A percentile compares a stretch with the other conserved stretches of the same genome.
phyloP scores from a whole-genome alignment of 2,797 vertebrate genomes.

The Hemibagrus guttatus region DNA sequence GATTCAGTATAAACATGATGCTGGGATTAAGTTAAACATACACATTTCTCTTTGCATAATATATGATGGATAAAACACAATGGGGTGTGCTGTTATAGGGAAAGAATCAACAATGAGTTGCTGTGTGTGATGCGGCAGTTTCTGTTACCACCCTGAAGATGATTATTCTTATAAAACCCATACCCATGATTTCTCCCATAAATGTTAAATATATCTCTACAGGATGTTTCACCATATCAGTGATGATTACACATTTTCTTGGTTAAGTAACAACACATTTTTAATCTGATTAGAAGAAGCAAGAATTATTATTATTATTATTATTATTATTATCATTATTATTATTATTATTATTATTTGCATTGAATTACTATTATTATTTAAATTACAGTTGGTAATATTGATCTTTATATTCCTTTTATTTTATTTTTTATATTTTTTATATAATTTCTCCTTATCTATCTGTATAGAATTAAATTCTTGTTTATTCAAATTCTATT shows the following conservation, averaged over 20 bases:
- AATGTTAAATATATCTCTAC: background rate
- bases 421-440: too few species aligned
- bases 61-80: background rate
- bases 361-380: background rate
- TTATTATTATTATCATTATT: background rate
- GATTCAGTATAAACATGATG: constrained; percentile 30
- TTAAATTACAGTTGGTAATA: background rate
- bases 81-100: background rate
- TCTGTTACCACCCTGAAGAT: background rate
- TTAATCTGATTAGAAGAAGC: background rate
- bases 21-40: constrained; percentile 10
- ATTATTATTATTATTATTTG: background rate
- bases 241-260: background rate
- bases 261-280: background rate
- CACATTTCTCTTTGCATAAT: background rate
- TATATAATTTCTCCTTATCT: too few species aligned
- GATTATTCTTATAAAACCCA: background rate
- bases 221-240: background rate
- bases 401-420: too few species aligned
- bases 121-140: background rate
- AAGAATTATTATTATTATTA: background rate
- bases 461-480: too few species aligned
- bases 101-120: background rate
- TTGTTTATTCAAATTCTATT: too few species aligned
- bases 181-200: background rate